Conservation (phyloP, 1,140 invertebrate genomes). For the Anastrepha obliqua region DNA sequence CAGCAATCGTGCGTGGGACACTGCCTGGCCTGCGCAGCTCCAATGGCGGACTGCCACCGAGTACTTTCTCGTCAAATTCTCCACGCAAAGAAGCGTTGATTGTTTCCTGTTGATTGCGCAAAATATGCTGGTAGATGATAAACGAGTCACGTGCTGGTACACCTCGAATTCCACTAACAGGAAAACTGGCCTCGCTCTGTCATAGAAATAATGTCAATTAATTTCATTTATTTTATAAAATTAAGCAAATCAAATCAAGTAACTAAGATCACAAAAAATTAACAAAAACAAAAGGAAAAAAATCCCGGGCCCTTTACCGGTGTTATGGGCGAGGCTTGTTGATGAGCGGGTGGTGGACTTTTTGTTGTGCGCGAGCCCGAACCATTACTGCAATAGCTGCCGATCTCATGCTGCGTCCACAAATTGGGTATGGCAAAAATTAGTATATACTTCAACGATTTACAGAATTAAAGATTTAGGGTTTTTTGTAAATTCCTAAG, state of each 20-base stretch:
- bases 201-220: slow-evolving; percentile 58
- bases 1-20: slow-evolving; percentile 70
- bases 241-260: too few relatives aligned
- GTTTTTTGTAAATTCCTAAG: too few relatives aligned
- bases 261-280: background rate
- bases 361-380: slow-evolving; percentile 74
- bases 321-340: slow-evolving; percentile 85
- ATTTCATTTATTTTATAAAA: background rate
- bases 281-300: slow-evolving; percentile 12
- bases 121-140: slow-evolving; percentile 84
- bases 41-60: slow-evolving; percentile 81
- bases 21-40: slow-evolving; percentile 80
- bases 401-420: slow-evolving; percentile 76
- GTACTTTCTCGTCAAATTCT: slow-evolving; percentile 74
- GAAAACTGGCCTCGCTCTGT: slow-evolving; percentile 79
- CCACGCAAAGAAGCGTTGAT: slow-evolving; percentile 56
- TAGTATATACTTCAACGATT: background rate
- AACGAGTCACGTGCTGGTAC: slow-evolving; percentile 71
- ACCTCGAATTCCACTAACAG: slow-evolving; percentile 66
- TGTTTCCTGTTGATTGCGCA: slow-evolving; percentile 79
- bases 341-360: slow-evolving; percentile 87
- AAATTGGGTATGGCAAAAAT: background rate
- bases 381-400: slow-evolving; percentile 64
- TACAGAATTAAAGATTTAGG: too few relatives aligned
- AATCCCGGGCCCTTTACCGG: slow-evolving; percentile 77